Evolutionary conservation across 2,797 vertebrate species (phyloP).

Genomic region (Chelonia mydas): DNA sequence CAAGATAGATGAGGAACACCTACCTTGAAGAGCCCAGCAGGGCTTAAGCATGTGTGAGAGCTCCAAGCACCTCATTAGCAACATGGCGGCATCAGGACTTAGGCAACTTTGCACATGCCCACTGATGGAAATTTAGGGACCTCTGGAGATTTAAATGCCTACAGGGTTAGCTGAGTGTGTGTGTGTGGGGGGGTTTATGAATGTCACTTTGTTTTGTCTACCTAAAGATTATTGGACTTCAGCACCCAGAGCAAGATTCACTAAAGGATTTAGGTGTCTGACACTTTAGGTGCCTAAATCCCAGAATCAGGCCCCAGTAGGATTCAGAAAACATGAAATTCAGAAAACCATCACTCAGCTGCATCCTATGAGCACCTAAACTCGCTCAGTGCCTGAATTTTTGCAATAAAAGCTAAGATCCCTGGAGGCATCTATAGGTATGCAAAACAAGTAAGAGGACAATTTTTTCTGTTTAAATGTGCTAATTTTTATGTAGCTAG

Average conservation of each 20-base stretch:
- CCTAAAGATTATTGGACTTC: not conserved
- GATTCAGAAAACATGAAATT: not conserved
- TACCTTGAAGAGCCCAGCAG: too few species aligned
- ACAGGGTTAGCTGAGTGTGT: too few species aligned
- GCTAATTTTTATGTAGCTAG: too few species aligned
- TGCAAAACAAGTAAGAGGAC: not conserved
- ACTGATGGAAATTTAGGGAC: too few species aligned
- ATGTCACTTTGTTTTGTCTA: too few species aligned
- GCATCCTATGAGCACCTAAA: not conserved
- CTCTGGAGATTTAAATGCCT: too few species aligned
- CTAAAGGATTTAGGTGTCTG: not conserved
- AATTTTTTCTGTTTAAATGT: not conserved
- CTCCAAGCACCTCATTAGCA: too few species aligned
- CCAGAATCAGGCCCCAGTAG: not conserved
- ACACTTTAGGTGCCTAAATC: not conserved
- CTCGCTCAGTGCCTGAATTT: not conserved
- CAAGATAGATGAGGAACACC: too few species aligned
- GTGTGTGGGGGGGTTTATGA: too few species aligned
- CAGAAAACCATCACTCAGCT: not conserved
- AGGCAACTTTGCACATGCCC: too few species aligned
- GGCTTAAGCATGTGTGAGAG: too few species aligned
- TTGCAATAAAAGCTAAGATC: not conserved
- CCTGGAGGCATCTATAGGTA: not conserved
- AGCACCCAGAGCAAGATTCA: not conserved
- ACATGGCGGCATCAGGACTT: too few species aligned